Conservation (phyloP, 2,113 vertebrate genomes). For the Eolophus roseicapilla region DNA sequence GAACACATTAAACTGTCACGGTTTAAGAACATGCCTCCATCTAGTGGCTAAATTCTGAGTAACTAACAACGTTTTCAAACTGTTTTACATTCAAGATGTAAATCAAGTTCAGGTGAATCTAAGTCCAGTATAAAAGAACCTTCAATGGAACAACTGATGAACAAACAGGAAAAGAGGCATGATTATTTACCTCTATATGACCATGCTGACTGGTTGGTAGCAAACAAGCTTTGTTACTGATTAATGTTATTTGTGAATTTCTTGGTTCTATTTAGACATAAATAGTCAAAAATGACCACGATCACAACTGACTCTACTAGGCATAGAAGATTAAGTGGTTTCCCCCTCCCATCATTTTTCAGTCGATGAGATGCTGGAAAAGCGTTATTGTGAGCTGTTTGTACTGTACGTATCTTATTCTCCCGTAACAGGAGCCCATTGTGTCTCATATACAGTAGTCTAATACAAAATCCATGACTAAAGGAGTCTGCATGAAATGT, state of each 20-base stretch:
- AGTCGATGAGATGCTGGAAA: not conserved
- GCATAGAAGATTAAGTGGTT: not conserved
- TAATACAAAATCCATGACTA: not conserved
- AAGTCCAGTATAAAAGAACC: not conserved
- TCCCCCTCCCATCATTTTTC: not conserved
- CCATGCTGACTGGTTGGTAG: not conserved
- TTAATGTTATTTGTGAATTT: not conserved
- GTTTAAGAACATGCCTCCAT: not conserved
- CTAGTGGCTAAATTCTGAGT: not conserved
- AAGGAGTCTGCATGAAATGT: not conserved
- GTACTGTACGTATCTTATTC: not conserved
- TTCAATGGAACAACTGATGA: not conserved
- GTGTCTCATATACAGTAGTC: not conserved
- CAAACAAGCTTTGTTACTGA: not conserved
- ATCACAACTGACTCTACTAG: not conserved
- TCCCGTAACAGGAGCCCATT: fast-evolving
- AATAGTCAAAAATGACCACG: not conserved
- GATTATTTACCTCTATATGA: not conserved
- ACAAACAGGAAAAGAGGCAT: not conserved
- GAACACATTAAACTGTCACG: fast-evolving
- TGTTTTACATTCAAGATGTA: not conserved
- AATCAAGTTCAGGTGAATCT: not conserved
- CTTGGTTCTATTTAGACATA: not conserved
- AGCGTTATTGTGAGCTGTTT: not conserved
- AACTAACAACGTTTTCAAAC: not conserved